A percentile compares a stretch with the other conserved stretches of the same genome.
Evolutionary conservation across 1,140 invertebrate genomes (phyloP).

Genomic region (Nylanderia fulva): DNA sequence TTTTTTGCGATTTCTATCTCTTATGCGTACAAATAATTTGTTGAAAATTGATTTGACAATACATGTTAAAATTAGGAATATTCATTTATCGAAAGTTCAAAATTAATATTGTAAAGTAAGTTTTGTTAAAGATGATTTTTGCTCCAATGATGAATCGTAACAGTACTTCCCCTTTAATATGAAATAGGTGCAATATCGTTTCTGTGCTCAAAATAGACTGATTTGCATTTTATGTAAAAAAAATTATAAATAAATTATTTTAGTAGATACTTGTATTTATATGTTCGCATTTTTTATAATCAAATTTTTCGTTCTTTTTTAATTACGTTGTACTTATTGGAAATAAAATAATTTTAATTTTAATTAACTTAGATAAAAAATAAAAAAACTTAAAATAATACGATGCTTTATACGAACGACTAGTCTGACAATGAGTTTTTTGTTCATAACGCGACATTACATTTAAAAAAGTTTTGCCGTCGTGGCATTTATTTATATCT

Average conservation of each 20-base stretch:
- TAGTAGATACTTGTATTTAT: neutral
- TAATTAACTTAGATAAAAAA: neutral
- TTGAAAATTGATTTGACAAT: neutral
- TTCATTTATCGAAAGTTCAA: neutral
- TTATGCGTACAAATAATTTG: too few species aligned
- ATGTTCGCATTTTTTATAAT: neutral
- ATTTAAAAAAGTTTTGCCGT: neutral
- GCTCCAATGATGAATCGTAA: too few species aligned
- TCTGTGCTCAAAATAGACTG: too few species aligned
- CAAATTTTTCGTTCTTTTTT: too few species aligned
- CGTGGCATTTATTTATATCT: neutral
- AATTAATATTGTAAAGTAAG: too few species aligned
- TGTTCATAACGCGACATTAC: neutral
- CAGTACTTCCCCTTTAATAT: constrained; percentile 12
- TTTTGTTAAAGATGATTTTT: too few species aligned
- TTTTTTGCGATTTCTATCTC: neutral
- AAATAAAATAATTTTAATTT: neutral
- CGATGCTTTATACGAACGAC: neutral
- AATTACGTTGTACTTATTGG: neutral
- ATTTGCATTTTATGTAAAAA: neutral
- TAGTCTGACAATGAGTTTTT: neutral
- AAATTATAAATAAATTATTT: neutral
- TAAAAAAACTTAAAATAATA: neutral
- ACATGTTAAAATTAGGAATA: neutral
- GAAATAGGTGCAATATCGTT: neutral